Percentiles rank a stretch among this genome's conserved stretches.
phyloP scores from a whole-genome alignment of 2,888 invertebrate species.

The Meiosimyza platycephala region DNA sequence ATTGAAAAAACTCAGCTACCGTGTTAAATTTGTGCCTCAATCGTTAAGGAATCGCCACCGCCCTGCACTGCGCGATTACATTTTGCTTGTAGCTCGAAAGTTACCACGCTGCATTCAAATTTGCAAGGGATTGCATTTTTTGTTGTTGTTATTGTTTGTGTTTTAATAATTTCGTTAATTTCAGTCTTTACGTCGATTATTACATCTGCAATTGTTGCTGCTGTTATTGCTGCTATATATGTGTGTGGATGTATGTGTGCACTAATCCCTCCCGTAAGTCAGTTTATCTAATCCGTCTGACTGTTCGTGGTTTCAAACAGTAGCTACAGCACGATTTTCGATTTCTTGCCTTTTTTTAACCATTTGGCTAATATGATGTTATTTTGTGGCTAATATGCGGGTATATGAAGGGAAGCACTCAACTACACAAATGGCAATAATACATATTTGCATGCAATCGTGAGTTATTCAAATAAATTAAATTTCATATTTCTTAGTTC shows the following conservation, averaged over 20 bases:
- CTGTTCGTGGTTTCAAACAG: conserved; percentile 19
- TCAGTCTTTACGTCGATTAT: conserved; percentile 30
- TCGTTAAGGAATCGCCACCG: background rate
- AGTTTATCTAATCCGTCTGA: background rate
- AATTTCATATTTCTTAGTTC: conserved; percentile 12
- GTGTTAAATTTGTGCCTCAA: conserved; percentile 8
- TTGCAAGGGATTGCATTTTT: conserved; percentile 16
- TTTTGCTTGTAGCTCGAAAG: background rate
- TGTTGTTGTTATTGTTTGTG: conserved; percentile 8
- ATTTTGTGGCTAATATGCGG: conserved; percentile 26
- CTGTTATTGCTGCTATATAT: background rate
- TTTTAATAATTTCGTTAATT: conserved; percentile 34
- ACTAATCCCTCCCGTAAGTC: background rate
- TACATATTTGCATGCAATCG: conserved; percentile 36
- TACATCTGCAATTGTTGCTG: conserved; percentile 18
- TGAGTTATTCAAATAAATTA: conserved; percentile 37
- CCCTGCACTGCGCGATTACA: conserved; percentile 4
- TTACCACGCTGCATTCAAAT: background rate
- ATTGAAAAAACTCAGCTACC: conserved; percentile 7
- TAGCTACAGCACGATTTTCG: conserved; percentile 30
- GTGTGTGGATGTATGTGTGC: background rate
- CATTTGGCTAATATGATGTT: conserved; percentile 19
- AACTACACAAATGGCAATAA: conserved; percentile 19
- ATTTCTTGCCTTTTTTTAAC: conserved; percentile 10
- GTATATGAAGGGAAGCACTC: background rate